Conservation (phyloP, 2,113 vertebrate species). For the Hippocampus barbouri region DNA sequence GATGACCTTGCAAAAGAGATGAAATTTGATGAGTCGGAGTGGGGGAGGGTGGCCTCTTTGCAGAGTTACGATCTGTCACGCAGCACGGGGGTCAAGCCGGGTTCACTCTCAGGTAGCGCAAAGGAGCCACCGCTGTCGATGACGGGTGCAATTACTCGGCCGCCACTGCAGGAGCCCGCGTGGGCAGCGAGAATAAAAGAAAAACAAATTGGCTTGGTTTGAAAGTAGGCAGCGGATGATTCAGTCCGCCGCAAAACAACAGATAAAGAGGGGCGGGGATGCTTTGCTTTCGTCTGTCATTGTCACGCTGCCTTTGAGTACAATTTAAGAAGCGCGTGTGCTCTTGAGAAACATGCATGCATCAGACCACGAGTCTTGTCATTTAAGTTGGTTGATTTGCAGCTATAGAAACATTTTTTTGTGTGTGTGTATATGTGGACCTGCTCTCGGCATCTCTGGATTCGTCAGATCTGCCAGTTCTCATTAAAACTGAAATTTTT, state of each 20-base stretch:
- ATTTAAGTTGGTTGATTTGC: background rate
- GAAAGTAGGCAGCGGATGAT: constrained; percentile 14
- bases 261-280: background rate
- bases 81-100: background rate
- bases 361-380: background rate
- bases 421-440: no score
- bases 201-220: constrained; percentile 13
- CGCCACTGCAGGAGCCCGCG: constrained; percentile 5
- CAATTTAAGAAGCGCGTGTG: background rate
- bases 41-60: background rate
- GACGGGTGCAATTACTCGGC: background rate
- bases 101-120: background rate
- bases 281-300: background rate
- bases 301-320: constrained; percentile 2
- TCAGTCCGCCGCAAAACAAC: background rate
- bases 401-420: background rate
- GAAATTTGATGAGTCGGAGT: constrained; percentile 28
- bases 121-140: background rate
- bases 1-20: constrained; percentile 31
- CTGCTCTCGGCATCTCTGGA: constrained; percentile 8
- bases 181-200: constrained; percentile 18
- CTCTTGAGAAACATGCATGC: background rate
- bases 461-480: constrained; percentile 17
- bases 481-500: constrained; percentile 19
- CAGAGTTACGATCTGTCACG: no score